These are phyloP conservation scores for Hydractinia echinata DNA, from an alignment of 30 jellyfish, hydroid and myxozoan genomes.

Conservation along the genomic window DNA sequence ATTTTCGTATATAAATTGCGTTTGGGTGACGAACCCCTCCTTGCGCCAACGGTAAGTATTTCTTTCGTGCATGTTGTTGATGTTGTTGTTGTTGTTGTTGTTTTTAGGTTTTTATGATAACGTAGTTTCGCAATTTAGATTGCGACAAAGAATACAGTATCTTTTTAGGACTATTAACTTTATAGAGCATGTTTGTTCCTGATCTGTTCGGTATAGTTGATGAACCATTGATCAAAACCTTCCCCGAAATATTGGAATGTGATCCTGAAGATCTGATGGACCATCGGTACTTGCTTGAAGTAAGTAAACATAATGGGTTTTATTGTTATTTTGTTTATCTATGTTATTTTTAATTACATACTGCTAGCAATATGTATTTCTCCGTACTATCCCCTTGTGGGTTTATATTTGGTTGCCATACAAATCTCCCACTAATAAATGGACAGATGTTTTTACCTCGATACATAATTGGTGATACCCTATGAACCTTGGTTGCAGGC, in stretches of 20 bases:
- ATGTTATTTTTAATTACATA: no score
- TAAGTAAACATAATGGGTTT: background rate
- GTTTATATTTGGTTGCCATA: no score
- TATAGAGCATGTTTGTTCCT: conserved; percentile 71
- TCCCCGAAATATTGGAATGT: conserved; percentile 61
- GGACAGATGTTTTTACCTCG: no score
- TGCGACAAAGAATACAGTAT: no score
- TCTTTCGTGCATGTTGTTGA: no score
- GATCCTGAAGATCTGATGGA: conserved; percentile 85
- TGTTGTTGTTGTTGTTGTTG: background rate
- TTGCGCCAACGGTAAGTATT: conserved; percentile 68
- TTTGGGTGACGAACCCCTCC: conserved; percentile 89
- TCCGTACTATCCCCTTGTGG: no score
- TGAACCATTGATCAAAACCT: conserved; percentile 34
- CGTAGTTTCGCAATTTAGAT: background rate
- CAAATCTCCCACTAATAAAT: no score
- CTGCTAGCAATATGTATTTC: no score
- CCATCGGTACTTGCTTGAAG: conserved; percentile 77
- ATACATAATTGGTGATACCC: no score
- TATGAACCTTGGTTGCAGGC: no score
- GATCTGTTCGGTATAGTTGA: conserved; percentile 63
- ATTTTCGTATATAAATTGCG: conserved; percentile 54
- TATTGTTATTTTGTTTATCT: no score
- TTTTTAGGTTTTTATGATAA: background rate
- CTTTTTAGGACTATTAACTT: background rate